A percentile compares a stretch with the other conserved stretches of the same genome.
phyloP scores from a whole-genome alignment of 2,888 invertebrate species.

The Steromphala cineraria region DNA sequence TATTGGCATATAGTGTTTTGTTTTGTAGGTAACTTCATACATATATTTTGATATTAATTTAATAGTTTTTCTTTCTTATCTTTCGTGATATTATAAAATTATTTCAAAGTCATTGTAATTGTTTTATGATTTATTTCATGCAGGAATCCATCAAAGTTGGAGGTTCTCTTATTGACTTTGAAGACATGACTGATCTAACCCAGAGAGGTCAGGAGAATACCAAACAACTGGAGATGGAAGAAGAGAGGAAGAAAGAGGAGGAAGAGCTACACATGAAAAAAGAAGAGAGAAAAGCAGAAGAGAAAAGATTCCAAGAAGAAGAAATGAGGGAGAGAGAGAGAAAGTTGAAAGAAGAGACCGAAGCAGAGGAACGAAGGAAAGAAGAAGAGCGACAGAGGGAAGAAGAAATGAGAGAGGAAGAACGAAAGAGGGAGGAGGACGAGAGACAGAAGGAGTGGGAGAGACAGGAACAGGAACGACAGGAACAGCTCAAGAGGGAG shows the following conservation, averaged over 20 bases:
- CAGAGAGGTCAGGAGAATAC: background rate
- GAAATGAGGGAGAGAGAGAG: slow-evolving; percentile 19
- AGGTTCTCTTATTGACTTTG: too few species aligned
- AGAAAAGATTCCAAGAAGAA: background rate
- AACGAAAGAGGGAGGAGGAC: background rate
- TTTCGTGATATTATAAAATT: background rate
- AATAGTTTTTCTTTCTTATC: too few species aligned
- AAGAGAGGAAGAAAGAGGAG: slow-evolving; percentile 19
- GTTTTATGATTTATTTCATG: too few species aligned
- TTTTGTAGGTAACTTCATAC: too few species aligned
- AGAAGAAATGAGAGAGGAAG: slow-evolving; percentile 4
- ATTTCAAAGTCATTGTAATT: background rate
- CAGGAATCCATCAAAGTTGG: too few species aligned
- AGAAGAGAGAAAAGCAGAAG: background rate
- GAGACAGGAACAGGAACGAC: background rate
- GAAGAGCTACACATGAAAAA: background rate
- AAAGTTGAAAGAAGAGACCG: background rate
- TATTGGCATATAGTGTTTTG: too few species aligned
- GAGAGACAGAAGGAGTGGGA: slow-evolving; percentile 1
- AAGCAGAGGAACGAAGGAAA: background rate
- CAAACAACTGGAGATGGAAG: slow-evolving; percentile 19
- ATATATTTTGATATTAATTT: too few species aligned
- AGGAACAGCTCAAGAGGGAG: slow-evolving; percentile 25
- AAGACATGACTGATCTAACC: too few species aligned
- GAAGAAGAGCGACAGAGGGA: background rate